phyloP scores from a whole-genome alignment of 2,797 vertebrate species.

The Schizopygopsis malacanthus region DNA sequence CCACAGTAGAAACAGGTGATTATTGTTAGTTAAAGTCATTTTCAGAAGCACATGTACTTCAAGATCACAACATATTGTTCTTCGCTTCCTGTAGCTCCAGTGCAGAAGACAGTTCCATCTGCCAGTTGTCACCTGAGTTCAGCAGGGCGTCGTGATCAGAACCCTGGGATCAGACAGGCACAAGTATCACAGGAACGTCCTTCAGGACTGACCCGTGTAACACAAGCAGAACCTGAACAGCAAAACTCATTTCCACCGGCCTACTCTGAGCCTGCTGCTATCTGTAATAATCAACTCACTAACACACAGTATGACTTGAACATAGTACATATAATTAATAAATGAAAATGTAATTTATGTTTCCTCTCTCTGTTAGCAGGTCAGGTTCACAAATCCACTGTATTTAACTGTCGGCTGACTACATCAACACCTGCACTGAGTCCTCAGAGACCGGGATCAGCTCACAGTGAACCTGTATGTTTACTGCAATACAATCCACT shows the following conservation, averaged over 20 bases:
- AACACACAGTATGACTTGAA: too few species aligned
- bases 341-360: background rate
- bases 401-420: conserved; percentile 70
- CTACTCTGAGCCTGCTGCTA: conserved; percentile 49
- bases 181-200: conserved; percentile 59
- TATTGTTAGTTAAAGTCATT: background rate
- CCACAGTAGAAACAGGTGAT: background rate
- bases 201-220: conserved; percentile 66
- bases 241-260: conserved; percentile 74
- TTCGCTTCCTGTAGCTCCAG: conserved; percentile 56
- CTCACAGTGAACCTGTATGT: conserved; percentile 52
- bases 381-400: conserved; percentile 62
- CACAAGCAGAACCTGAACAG: conserved; percentile 73
- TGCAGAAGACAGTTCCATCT: conserved; percentile 66
- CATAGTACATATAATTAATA: background rate
- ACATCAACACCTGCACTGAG: conserved; percentile 71
- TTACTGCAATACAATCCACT: background rate
- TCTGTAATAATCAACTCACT: conserved; percentile 16
- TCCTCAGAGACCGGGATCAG: conserved; percentile 62
- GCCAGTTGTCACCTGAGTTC: conserved; percentile 54
- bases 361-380: conserved; percentile 62
- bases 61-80: background rate
- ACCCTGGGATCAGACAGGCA: conserved; percentile 50
- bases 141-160: conserved; percentile 45
- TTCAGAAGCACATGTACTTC: background rate